These are phyloP conservation scores for Agelas oroides DNA, from an alignment of 37 sponge, comb jelly and placozoan species.

Conservation along the genomic window DNA sequence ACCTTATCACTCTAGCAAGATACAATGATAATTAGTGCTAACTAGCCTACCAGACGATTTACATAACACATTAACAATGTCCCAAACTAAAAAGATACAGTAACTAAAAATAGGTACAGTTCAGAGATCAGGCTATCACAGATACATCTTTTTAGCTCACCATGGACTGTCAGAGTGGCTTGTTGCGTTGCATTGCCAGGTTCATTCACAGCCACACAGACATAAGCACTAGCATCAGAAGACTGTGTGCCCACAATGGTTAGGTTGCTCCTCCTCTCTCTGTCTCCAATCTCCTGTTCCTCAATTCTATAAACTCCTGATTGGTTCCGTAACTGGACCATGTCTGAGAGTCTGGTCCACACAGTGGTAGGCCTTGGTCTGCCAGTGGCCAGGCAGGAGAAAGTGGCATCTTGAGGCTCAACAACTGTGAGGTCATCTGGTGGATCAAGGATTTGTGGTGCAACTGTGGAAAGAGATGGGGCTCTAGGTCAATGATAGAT, in stretches of 20 bases:
- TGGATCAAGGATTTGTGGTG: slow-evolving; percentile 4
- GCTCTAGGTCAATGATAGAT: too few relatives aligned
- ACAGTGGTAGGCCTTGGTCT: slow-evolving; percentile 15
- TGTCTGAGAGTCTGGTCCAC: slow-evolving; percentile 16
- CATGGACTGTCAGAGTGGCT: slow-evolving; percentile 47
- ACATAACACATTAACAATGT: too few relatives aligned
- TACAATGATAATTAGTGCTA: too few relatives aligned
- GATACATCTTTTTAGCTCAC: too few relatives aligned
- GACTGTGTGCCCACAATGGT: background rate
- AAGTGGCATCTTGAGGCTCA: slow-evolving; percentile 3
- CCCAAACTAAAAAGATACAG: too few relatives aligned
- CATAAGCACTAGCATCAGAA: slow-evolving; percentile 36
- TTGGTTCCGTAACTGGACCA: too few relatives aligned
- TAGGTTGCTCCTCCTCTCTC: slow-evolving; percentile 34
- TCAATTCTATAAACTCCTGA: background rate
- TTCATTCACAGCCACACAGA: slow-evolving; percentile 48
- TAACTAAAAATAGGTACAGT: too few relatives aligned
- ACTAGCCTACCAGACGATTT: too few relatives aligned
- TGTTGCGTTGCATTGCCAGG: slow-evolving; percentile 23
- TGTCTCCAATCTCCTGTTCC: slow-evolving; percentile 7
- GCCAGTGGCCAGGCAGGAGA: slow-evolving; percentile 22
- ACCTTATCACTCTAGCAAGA: too few relatives aligned
- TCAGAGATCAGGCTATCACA: too few relatives aligned
- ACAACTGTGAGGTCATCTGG: slow-evolving; percentile 23
- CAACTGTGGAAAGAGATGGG: background rate